phyloP scores from a whole-genome alignment of 2,113 vertebrate genomes.

The Uria aalge region DNA sequence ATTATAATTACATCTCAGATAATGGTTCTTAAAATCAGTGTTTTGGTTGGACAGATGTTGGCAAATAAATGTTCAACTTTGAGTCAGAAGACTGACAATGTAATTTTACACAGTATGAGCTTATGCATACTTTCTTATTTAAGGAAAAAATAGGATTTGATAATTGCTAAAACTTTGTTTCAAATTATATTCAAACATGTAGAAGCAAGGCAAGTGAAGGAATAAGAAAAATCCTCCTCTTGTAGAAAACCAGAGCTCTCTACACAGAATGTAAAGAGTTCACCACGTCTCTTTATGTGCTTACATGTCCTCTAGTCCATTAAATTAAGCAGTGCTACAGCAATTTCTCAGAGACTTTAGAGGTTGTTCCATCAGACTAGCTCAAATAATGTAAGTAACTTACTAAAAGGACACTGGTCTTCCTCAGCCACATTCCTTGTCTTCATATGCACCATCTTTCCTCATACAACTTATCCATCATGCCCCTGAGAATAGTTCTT shows the following conservation, averaged over 20 bases:
- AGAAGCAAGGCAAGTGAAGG: not conserved
- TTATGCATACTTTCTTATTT: not conserved
- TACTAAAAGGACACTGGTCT: not conserved
- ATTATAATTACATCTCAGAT: not conserved
- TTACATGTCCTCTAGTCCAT: not conserved
- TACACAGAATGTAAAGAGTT: not conserved
- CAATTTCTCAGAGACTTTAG: not conserved
- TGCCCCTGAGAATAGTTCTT: not conserved
- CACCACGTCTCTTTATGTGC: not conserved
- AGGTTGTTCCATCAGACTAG: not conserved
- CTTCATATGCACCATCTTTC: not conserved
- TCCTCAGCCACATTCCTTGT: not conserved
- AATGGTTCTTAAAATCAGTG: not conserved
- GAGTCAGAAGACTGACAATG: not conserved
- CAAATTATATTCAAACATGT: not conserved
- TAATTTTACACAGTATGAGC: constrained; percentile 1
- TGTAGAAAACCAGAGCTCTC: not conserved
- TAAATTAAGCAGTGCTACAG: not conserved
- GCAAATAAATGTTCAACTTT: not conserved
- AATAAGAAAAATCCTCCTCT: not conserved
- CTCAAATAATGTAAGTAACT: not conserved
- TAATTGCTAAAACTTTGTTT: not conserved
- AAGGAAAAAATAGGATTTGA: not conserved
- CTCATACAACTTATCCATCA: not conserved
- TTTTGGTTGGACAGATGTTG: not conserved